Conservation (phyloP, 2,888 invertebrate species). For the Drosophila melanosoma region DNA sequence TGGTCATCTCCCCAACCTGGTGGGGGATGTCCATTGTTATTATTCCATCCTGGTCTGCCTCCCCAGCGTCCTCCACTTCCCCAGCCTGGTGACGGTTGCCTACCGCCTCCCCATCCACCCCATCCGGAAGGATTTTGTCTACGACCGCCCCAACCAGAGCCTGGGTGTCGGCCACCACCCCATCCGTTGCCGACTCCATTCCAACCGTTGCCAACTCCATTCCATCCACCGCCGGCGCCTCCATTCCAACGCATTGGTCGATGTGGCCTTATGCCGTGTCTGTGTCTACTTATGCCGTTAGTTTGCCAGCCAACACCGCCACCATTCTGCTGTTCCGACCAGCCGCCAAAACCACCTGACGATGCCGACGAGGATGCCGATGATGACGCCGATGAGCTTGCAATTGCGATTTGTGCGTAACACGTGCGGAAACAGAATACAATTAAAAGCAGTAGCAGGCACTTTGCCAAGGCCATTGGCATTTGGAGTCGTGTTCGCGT, state of each 20-base stretch:
- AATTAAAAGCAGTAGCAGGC: conserved; percentile 3
- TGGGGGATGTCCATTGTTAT: not conserved
- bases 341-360: conserved; percentile 37
- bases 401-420: conserved; percentile 48
- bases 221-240: conserved; percentile 12
- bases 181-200: not conserved
- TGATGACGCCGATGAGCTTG: conserved; percentile 45
- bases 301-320: conserved; percentile 2
- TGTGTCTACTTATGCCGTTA: conserved; percentile 1
- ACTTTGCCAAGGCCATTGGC: conserved; percentile 27
- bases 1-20: conserved; percentile 10
- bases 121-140: conserved; percentile 36
- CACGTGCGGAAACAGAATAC: conserved; percentile 20
- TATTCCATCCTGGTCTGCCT: not conserved
- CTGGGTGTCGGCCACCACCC: not conserved
- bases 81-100: conserved; percentile 23
- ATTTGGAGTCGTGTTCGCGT: conserved; percentile 28
- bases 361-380: conserved; percentile 38
- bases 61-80: conserved; percentile 11
- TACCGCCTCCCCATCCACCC: conserved; percentile 34
- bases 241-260: conserved; percentile 15
- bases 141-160: conserved; percentile 34
- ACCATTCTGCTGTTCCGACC: conserved; percentile 19
- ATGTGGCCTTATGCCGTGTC: conserved; percentile 13
- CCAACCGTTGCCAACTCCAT: conserved; percentile 2